These are phyloP conservation scores for Adelosebastes latens DNA, from an alignment of 2,797 vertebrate species.

Conservation along the genomic window DNA sequence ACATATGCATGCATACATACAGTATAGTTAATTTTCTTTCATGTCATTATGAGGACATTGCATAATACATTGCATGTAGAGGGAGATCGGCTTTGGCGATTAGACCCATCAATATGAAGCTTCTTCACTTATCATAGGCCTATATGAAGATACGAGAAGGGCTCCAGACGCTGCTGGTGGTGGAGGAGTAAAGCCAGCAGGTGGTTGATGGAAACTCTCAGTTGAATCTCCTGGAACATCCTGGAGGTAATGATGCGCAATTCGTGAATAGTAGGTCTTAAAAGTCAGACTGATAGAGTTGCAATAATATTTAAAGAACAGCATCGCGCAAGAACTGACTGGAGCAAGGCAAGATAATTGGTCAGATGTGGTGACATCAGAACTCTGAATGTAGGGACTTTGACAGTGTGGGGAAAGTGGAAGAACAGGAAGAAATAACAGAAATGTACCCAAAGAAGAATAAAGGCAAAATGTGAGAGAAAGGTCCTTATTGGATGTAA, in stretches of 20 bases:
- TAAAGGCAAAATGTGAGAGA: background rate
- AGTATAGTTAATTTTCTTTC: background rate
- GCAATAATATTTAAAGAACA: background rate
- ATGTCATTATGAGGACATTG: background rate
- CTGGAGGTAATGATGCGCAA: background rate
- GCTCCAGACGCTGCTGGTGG: background rate
- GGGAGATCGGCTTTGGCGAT: background rate
- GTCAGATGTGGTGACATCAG: background rate
- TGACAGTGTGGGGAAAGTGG: background rate
- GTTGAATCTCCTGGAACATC: conserved; percentile 1
- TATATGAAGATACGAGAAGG: background rate
- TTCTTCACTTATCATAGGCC: background rate
- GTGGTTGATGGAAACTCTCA: conserved; percentile 12
- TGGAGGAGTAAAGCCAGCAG: background rate
- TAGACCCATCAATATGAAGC: background rate
- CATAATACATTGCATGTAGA: no score
- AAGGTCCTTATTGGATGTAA: background rate
- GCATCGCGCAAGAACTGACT: background rate
- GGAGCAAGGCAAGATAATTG: background rate
- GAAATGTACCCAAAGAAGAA: background rate
- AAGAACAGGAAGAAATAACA: background rate
- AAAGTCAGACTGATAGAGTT: background rate
- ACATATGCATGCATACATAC: no score
- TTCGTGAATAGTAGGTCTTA: background rate
- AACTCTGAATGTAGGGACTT: background rate